These are phyloP conservation scores for Nibea albiflora DNA, from an alignment of 2,113 vertebrate genomes.

Conservation along the genomic window DNA sequence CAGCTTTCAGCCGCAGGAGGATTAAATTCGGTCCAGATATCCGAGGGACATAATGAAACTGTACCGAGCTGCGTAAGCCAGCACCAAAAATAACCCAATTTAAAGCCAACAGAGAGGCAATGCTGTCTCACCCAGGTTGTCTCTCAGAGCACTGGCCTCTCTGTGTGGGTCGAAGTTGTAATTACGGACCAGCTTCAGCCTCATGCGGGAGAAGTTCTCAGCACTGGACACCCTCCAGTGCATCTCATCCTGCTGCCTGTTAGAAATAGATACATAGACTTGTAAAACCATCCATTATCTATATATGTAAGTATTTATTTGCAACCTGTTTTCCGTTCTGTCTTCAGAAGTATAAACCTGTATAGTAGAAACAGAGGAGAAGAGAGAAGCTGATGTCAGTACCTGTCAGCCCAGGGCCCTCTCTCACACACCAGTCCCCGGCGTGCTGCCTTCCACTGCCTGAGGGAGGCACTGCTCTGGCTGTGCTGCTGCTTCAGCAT, in stretches of 20 bases:
- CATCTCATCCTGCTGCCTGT: slow-evolving; percentile 86
- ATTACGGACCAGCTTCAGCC: slow-evolving; percentile 93
- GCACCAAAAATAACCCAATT: background rate
- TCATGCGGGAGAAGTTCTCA: slow-evolving; percentile 98
- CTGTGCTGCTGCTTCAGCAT: slow-evolving; percentile 93
- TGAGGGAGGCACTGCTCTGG: slow-evolving; percentile 87
- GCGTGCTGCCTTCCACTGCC: slow-evolving; percentile 92
- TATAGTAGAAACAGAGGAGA: background rate
- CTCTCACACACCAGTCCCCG: slow-evolving; percentile 92
- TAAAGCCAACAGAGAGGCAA: background rate
- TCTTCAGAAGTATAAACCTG: background rate
- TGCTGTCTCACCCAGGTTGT: slow-evolving; percentile 91
- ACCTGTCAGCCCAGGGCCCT: slow-evolving; percentile 96
- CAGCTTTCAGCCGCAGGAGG: background rate
- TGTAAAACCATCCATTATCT: background rate
- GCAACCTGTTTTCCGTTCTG: background rate
- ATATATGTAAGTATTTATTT: background rate
- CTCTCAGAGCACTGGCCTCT: slow-evolving; percentile 95
- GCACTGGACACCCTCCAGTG: slow-evolving; percentile 95
- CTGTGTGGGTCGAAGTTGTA: slow-evolving; percentile 91
- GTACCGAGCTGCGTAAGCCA: too few relatives aligned
- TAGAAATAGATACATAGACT: background rate
- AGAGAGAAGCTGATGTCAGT: background rate
- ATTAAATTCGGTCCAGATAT: background rate
- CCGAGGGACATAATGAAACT: too few relatives aligned